These are phyloP conservation scores for Nestor notabilis DNA, from an alignment of 2,113 vertebrate species.

Conservation along the genomic window DNA sequence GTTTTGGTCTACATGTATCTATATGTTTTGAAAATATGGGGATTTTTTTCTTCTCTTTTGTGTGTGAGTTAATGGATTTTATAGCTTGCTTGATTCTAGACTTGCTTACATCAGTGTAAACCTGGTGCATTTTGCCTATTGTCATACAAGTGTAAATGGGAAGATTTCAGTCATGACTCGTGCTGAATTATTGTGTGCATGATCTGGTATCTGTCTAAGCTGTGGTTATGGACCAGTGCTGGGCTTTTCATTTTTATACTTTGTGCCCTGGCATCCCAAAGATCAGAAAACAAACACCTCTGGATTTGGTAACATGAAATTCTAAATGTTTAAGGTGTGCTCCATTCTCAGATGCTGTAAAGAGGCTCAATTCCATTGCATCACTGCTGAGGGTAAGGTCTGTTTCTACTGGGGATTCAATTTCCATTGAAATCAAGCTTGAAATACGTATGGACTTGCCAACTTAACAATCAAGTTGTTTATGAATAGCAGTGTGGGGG, in stretches of 20 bases:
- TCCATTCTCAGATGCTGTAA: background rate
- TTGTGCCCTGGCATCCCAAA: background rate
- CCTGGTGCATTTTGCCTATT: background rate
- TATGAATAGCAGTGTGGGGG: background rate
- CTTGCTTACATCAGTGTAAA: conserved; percentile 3
- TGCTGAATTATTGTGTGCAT: background rate
- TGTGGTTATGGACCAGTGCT: background rate
- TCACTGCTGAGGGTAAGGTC: background rate
- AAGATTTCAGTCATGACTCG: background rate
- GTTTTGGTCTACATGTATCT: conserved; percentile 18
- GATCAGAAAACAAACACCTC: background rate
- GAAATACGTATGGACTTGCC: background rate
- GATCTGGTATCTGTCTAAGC: background rate
- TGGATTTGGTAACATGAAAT: background rate
- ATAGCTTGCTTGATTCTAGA: background rate
- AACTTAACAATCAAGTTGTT: background rate
- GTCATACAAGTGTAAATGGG: background rate
- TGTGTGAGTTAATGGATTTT: conserved; percentile 15
- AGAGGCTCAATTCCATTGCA: background rate
- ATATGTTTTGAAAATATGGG: conserved; percentile 17
- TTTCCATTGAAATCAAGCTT: background rate
- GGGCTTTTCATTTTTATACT: background rate
- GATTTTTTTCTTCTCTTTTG: conserved; percentile 14
- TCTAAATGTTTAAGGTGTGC: background rate
- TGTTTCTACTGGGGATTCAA: background rate